Evolutionary conservation across 2,797 vertebrate species (phyloP).

Genomic region (Parambassis ranga): DNA sequence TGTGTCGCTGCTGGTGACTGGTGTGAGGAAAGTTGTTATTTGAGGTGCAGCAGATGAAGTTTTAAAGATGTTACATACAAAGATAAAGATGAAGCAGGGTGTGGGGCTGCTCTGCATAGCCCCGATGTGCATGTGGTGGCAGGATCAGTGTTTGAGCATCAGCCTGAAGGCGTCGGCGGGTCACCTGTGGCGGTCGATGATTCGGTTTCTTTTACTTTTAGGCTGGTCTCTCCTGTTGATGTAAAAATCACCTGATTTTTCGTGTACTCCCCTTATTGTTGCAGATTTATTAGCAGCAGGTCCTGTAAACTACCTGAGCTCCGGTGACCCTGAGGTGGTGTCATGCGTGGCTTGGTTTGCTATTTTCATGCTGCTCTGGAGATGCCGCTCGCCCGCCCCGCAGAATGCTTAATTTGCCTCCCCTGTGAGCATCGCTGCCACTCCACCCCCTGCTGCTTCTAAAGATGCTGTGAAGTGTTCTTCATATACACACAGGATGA

Average conservation of each 20-base stretch:
- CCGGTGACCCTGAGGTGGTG: constrained; percentile 17
- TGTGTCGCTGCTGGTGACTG: too few species aligned
- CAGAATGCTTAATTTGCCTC: constrained; percentile 37
- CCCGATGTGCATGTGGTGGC: too few species aligned
- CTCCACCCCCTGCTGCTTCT: constrained; percentile 6
- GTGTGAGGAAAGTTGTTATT: background rate
- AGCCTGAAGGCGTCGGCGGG: too few species aligned
- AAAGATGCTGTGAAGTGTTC: constrained; percentile 24
- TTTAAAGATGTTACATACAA: too few species aligned
- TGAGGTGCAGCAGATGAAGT: background rate
- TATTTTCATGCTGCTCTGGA: constrained; percentile 17
- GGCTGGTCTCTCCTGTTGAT: constrained; percentile 7
- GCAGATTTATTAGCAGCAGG: constrained; percentile 16
- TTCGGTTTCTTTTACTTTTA: too few species aligned
- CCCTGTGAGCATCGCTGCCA: constrained; percentile 14
- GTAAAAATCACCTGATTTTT: background rate
- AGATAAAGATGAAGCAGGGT: too few species aligned
- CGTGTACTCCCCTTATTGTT: background rate
- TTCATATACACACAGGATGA: constrained; percentile 2
- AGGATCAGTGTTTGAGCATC: too few species aligned
- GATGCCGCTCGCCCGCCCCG: background rate
- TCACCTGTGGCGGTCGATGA: too few species aligned
- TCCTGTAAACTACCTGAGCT: constrained; percentile 24
- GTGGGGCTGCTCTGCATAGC: too few species aligned
- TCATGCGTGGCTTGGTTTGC: constrained; percentile 9